A percentile compares a stretch with the other conserved stretches of the same genome.
These are phyloP conservation scores for Leptopilina myrica DNA, from an alignment of 2,888 invertebrate genomes.

Conservation along the genomic window DNA sequence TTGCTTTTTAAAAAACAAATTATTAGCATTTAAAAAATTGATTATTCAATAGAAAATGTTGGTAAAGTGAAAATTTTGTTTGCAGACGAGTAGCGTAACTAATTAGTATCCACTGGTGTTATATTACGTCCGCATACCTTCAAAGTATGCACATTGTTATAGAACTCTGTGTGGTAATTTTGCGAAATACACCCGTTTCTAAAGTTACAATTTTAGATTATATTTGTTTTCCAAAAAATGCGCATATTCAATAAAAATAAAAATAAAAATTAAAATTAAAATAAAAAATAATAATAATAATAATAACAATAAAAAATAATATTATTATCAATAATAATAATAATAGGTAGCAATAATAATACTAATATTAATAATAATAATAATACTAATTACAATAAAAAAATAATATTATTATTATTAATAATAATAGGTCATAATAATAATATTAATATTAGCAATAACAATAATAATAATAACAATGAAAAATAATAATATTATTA, in stretches of 20 bases:
- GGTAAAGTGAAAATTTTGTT: neutral
- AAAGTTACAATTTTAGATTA: neutral
- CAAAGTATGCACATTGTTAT: neutral
- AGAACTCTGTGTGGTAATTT: constrained; percentile 1
- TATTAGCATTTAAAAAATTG: neutral
- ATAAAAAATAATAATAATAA: too few species aligned
- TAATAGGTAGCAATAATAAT: too few species aligned
- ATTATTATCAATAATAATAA: too few species aligned
- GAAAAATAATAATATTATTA: too few species aligned
- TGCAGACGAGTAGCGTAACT: constrained; percentile 6
- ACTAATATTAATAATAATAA: neutral
- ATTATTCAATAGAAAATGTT: constrained; percentile 11
- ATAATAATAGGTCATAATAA: too few species aligned
- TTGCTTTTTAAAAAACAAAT: neutral
- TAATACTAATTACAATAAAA: too few species aligned
- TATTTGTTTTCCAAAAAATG: neutral
- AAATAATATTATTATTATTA: too few species aligned
- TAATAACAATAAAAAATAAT: too few species aligned
- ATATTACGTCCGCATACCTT: constrained; percentile 15
- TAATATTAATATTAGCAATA: too few species aligned
- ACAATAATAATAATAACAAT: neutral
- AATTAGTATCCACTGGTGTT: neutral
- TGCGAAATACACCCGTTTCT: neutral
- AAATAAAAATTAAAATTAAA: neutral
- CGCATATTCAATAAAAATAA: neutral